Base-by-base conservation (phyloP, 2,888 invertebrate species). In the Cephus pulcher region DNA sequence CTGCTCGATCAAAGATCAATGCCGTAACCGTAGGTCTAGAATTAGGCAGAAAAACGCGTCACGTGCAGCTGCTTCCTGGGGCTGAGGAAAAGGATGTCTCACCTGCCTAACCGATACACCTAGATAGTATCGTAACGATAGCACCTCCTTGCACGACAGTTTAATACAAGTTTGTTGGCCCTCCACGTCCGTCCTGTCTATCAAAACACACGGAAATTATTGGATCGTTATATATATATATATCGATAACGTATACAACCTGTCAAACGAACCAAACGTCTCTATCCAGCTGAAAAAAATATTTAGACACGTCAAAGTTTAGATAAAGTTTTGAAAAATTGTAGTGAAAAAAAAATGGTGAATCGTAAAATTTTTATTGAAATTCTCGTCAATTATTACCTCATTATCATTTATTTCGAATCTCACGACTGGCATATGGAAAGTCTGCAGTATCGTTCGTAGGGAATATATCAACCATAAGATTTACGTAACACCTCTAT, bases 61-160 rank as follows among this genome's bases (percentile, higher is more conserved):
- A 12, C 78, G 34, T 82, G 86, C 86, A 87, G 88, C 86, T 87
- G 85, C 83, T 86, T 82, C 80, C 83, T 83, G 84, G 83, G 79
- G 82, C 81, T 79, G 79, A 75, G 82, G 86, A 85, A 88, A 88
- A 86, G 83, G 82, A 83, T 82, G 84, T 83, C 81, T 79, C 83
- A 88, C 88, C 88, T 88, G 88, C 83, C 80, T 82, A 80, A 81
- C 81, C 85, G 88, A 87, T 87, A 87, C 87, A 85, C 83, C 23
- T 78, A 86, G 88, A 88, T 88, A 88, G 86, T 85, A 85, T 83
- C 82, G 82, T 81, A 80, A 80, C 84, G 84, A 85, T 87, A 84
- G 56, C 79, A 81, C 79, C 77, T 76, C 34, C 80, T 40, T 78
- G 56, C 76, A 34, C 70, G 81, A 78, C 75, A 76, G 32, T 75